Evolutionary conservation across 2,888 invertebrate genomes (phyloP).

Genomic region (Teleiodes luculella): DNA sequence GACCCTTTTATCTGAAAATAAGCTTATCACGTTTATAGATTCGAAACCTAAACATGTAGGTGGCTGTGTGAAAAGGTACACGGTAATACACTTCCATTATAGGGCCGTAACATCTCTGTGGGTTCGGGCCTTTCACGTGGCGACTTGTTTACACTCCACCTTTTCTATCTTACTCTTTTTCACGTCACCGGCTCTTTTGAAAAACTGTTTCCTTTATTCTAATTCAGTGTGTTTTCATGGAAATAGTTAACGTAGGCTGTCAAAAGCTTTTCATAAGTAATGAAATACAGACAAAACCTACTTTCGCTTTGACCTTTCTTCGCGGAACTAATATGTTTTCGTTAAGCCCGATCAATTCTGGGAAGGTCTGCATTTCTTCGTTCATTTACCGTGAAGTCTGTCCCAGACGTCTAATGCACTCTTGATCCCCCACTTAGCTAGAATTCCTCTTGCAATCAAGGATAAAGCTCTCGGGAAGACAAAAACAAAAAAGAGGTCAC

Average conservation of each 20-base stretch:
- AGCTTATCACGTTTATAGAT: conserved; percentile 73
- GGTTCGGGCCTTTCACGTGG: conserved; percentile 35
- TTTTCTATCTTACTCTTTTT: conserved; percentile 6
- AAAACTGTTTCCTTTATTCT: neutral
- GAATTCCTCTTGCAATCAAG: conserved; percentile 17
- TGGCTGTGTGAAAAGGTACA: conserved; percentile 54
- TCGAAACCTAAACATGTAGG: conserved; percentile 58
- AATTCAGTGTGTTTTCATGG: neutral
- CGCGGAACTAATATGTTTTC: no score
- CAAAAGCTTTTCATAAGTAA: neutral
- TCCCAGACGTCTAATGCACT: neutral
- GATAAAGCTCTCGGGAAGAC: neutral
- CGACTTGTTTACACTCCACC: conserved; percentile 4
- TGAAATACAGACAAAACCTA: neutral
- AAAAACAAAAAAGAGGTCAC: conserved; percentile 25
- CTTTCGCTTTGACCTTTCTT: neutral
- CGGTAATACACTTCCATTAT: conserved; percentile 57
- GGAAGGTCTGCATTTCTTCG: neutral
- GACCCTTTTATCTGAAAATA: conserved; percentile 74
- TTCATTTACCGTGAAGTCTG: neutral
- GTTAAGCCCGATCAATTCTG: no score
- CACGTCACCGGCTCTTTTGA: neutral
- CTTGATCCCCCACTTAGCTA: conserved; percentile 1
- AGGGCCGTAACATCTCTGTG: conserved; percentile 38
- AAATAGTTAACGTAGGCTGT: neutral